Conservation (phyloP, 2,797 vertebrate genomes). For the Iguana delicatissima region DNA sequence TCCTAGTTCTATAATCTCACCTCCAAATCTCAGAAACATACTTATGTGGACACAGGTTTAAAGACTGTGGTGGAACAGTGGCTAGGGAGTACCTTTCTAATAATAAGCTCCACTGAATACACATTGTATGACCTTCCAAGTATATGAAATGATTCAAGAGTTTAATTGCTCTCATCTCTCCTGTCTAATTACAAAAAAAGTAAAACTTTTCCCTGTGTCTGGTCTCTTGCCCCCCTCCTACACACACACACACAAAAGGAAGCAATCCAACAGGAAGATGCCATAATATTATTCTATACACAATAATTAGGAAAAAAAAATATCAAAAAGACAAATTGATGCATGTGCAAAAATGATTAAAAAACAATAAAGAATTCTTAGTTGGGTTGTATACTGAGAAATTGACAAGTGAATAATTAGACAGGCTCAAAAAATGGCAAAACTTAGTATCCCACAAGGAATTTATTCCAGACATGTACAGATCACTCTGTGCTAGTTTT, state of each 20-base stretch:
- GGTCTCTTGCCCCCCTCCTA: not conserved
- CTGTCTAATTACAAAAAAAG: constrained; percentile 35
- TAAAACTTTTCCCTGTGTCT: not conserved
- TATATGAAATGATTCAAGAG: not conserved
- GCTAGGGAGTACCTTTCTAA: constrained; percentile 55
- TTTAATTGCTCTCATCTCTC: constrained; percentile 3
- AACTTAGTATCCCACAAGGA: not conserved
- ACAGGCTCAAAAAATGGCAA: not conserved
- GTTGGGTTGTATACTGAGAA: not conserved
- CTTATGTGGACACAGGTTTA: not conserved
- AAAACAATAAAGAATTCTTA: not conserved
- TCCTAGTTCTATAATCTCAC: not conserved
- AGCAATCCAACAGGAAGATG: not conserved
- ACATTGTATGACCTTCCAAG: not conserved
- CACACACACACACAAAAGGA: not conserved
- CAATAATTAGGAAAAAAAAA: not conserved
- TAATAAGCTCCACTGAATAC: not conserved
- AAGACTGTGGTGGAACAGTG: not conserved
- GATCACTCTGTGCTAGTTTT: not conserved
- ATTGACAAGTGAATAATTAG: not conserved
- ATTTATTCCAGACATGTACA: not conserved
- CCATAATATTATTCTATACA: not conserved
- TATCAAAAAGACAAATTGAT: not conserved
- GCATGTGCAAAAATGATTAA: not conserved
- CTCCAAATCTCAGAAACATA: not conserved